Conservation (phyloP, 2,113 vertebrate genomes). For the Prunella himalayana region DNA sequence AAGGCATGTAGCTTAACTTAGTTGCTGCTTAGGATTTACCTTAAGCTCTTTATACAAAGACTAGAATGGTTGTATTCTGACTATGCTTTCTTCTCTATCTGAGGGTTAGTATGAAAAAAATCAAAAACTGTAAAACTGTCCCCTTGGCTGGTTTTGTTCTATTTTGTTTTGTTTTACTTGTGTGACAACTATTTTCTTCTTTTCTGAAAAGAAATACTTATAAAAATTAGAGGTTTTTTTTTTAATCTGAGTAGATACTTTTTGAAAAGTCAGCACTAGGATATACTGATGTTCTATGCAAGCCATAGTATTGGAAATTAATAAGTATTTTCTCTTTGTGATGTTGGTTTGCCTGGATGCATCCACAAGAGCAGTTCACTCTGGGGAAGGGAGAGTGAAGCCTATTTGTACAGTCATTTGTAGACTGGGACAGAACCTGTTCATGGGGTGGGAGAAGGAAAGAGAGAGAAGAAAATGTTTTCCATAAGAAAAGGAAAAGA, state of each 20-base stretch:
- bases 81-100: not conserved
- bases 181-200: not conserved
- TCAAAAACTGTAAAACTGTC: not conserved
- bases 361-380: not conserved
- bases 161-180: not conserved
- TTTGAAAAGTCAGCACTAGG: not conserved
- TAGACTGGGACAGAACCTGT: not conserved
- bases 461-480: not conserved
- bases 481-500: not conserved
- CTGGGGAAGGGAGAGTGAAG: not conserved
- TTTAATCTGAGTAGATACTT: not conserved
- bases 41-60: not conserved
- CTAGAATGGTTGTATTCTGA: not conserved
- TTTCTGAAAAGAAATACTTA: not conserved
- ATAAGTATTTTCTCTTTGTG: not conserved
- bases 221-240: not conserved
- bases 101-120: not conserved
- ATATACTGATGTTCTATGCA: not conserved
- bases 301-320: not conserved
- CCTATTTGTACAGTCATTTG: not conserved
- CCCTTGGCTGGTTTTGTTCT: not conserved
- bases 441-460: not conserved
- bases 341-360: not conserved
- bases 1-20: not conserved
- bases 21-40: not conserved